Evolutionary conservation across 2,113 vertebrate genomes (phyloP).

Genomic region (Dinomys branickii): DNA sequence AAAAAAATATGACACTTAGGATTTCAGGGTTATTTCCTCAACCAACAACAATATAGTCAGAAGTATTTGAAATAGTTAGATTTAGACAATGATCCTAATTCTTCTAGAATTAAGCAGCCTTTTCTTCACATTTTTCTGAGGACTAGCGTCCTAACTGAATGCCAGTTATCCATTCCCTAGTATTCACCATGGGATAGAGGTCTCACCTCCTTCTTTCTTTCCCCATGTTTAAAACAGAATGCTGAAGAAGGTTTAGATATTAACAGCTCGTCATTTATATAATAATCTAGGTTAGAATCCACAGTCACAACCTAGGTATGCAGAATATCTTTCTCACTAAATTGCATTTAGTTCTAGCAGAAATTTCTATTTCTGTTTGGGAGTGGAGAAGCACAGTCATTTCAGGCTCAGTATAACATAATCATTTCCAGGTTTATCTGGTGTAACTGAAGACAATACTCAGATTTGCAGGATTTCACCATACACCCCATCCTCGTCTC

Average conservation of each 20-base stretch:
- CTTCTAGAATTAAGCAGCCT: background rate
- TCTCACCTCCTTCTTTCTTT: background rate
- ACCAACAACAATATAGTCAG: background rate
- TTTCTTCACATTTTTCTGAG: slow-evolving; percentile 16
- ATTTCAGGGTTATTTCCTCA: background rate
- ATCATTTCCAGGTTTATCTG: background rate
- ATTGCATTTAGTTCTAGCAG: background rate
- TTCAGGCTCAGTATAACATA: background rate
- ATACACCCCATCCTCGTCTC: background rate
- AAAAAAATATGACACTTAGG: background rate
- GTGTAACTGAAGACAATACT: background rate
- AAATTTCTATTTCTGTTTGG: background rate
- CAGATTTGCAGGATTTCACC: background rate
- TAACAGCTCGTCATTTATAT: background rate
- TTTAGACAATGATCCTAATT: slow-evolving; percentile 34
- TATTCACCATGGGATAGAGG: background rate
- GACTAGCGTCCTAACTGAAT: background rate
- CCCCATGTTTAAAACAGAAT: background rate
- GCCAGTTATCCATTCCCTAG: background rate
- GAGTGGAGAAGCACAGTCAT: background rate
- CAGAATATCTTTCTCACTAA: background rate
- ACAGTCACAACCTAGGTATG: background rate
- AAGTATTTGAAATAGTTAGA: slow-evolving; percentile 7
- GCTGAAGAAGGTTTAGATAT: background rate
- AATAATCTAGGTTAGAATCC: background rate